Evolutionary conservation across 1,140 invertebrate genomes (phyloP), one percentile per base, ranked within the genome.

Genomic region (Aphis craccivora): DNA sequence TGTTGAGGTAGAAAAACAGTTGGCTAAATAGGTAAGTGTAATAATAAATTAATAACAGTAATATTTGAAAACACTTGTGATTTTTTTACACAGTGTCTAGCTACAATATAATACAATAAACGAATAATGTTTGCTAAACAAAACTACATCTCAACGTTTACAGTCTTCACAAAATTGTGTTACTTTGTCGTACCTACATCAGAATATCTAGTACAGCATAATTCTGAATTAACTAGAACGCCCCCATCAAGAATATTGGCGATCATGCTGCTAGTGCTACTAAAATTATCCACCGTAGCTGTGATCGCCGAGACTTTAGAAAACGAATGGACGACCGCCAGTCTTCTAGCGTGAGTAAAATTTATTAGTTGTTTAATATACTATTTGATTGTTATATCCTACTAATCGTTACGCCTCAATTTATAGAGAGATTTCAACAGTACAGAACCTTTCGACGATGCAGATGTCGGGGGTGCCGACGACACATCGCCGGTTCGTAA

Each of bases 401-500:
- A n/a, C 9, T 37, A 90, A 25, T 23, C 22, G 1, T 53, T 53
- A 35, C 1, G 22, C 55, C 25, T 1, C 8, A 9, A 45, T 14
- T 30, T 55, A 35, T 14, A 93, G 91, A 93, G 91, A 93, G 91
- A 93, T 40, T 1, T 1, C 23, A 86, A 45, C 22, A 91, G 91
- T 43, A 81, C 91, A 0, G 91, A 93, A 55, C 91, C 91, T 2
- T 93, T 93, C 11, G 81, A 86, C 3, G 90, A 91, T 3, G 22
- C n/a, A 5, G 81, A 40, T 3, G 6, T n/a, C 7, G 91, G 84
- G 22, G 81, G 91, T 25, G 22, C 23, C 40, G 95, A 96, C 95
- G 95, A 96, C 95, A 97, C 97, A 23, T 97, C 97, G 84, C 97
- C 97, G 40, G 97, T 96, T 25, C 97, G 97, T 53, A 97, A 97